Evolutionary conservation across 2,797 vertebrate genomes (phyloP).

Genomic region (Neosilurus hyrtlii): DNA sequence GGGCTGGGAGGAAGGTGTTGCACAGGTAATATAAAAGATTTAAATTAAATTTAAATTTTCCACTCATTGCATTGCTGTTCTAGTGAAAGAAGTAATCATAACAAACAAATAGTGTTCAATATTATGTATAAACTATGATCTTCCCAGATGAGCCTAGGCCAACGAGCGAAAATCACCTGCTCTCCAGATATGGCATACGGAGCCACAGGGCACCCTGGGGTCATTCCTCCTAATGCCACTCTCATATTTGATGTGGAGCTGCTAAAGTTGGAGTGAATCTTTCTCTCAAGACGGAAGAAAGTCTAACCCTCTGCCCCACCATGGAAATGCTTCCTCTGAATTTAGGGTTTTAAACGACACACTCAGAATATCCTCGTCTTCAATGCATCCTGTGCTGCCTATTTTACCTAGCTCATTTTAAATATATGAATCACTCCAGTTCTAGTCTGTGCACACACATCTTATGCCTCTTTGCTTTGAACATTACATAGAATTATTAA

Average conservation of each 20-base stretch:
- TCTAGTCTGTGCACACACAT: conserved; percentile 54
- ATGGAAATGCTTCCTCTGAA: conserved; percentile 48
- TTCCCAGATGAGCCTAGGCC: conserved; percentile 93
- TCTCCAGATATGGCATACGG: conserved; percentile 97
- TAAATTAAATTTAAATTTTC: neutral
- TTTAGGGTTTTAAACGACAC: conserved; percentile 60
- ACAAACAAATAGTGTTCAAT: neutral
- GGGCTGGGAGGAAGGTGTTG: conserved; percentile 96
- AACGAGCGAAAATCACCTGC: conserved; percentile 96
- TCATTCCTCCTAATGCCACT: conserved; percentile 96
- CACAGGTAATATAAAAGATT: conserved; percentile 76
- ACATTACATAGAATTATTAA: conserved; percentile 61
- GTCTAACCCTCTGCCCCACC: conserved; percentile 50
- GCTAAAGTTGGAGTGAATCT: conserved; percentile 89
- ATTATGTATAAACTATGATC: conserved; percentile 10
- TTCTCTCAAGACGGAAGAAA: conserved; percentile 47
- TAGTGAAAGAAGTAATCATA: neutral
- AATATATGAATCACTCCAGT: conserved; percentile 60
- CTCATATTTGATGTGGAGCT: conserved; percentile 98
- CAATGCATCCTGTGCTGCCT: conserved; percentile 61
- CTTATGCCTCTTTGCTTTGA: conserved; percentile 77
- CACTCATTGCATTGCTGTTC: no score
- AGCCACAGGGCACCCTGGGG: conserved; percentile 91
- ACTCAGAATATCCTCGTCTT: conserved; percentile 66
- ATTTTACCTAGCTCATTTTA: conserved; percentile 53